Conservation (phyloP, 2,888 invertebrate species). For the Lycophotia porphyrea region DNA sequence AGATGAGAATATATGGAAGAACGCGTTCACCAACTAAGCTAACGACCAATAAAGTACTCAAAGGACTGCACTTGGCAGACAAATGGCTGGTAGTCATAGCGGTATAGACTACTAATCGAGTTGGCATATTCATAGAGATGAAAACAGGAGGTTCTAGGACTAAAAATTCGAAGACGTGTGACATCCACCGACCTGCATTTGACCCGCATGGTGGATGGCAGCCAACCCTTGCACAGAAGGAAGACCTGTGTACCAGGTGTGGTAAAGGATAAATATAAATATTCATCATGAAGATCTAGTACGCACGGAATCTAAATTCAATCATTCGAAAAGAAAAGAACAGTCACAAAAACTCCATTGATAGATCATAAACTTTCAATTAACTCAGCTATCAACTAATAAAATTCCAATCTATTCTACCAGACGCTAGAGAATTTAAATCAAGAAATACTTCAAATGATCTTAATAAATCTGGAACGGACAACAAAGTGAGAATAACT, state of each 20-base stretch:
- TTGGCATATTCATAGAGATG: background rate
- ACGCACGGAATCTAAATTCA: background rate
- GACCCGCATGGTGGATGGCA: background rate
- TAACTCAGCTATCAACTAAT: constrained; percentile 9
- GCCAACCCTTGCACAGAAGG: background rate
- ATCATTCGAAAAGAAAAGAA: too few relatives aligned
- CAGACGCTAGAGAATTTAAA: constrained; percentile 26
- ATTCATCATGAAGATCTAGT: background rate
- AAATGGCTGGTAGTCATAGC: constrained; percentile 22
- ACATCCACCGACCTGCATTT: background rate
- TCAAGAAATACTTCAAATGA: constrained; percentile 25
- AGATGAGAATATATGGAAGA: constrained; percentile 37
- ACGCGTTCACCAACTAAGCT: constrained; percentile 33
- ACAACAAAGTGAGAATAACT: constrained; percentile 16
- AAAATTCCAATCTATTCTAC: constrained; percentile 19
- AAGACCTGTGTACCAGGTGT: background rate
- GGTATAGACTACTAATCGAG: background rate
- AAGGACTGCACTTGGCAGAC: constrained; percentile 35
- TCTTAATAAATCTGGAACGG: constrained; percentile 7
- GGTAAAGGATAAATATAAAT: background rate
- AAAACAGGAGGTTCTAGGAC: background rate
- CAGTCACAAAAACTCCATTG: background rate
- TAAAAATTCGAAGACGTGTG: background rate
- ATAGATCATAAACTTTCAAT: constrained; percentile 9
- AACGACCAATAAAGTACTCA: constrained; percentile 52